Percentiles rank a stretch among this genome's conserved stretches.
Conservation (phyloP, 2,113 vertebrate species). For the Pachycephala philippinensis region DNA sequence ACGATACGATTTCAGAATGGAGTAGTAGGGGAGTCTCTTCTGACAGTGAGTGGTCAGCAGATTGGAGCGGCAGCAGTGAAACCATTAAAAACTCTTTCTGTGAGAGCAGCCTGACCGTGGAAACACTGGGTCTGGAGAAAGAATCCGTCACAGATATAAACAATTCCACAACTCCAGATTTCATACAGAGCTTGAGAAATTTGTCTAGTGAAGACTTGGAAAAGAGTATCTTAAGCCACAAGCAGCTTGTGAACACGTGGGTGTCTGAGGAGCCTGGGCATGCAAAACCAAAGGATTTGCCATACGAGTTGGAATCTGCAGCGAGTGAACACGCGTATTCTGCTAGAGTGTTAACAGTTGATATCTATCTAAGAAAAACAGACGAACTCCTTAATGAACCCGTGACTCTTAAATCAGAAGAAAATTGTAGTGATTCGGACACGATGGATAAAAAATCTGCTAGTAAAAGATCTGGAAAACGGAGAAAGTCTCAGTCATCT, state of each 20-base stretch:
- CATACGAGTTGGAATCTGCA: background rate
- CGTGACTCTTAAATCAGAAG: background rate
- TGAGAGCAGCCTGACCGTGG: constrained; percentile 57
- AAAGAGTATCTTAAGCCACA: constrained; percentile 61
- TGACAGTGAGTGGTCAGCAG: constrained; percentile 56
- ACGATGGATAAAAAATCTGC: constrained; percentile 74
- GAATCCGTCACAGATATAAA: constrained; percentile 50
- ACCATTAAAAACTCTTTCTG: constrained; percentile 57
- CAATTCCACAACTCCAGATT: constrained; percentile 64
- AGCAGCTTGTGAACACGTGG: constrained; percentile 55
- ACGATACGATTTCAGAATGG: constrained; percentile 54
- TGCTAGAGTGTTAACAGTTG: constrained; percentile 71
- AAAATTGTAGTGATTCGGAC: constrained; percentile 49
- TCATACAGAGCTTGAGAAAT: constrained; percentile 58
- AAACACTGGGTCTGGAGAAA: constrained; percentile 31
- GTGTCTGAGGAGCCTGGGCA: constrained; percentile 18
- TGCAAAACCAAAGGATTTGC: constrained; percentile 8
- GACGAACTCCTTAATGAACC: constrained; percentile 54
- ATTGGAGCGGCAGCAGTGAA: constrained; percentile 28
- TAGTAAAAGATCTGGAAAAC: constrained; percentile 65
- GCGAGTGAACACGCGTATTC: background rate
- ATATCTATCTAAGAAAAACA: constrained; percentile 78
- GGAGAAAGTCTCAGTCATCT: constrained; percentile 70
- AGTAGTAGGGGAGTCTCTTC: constrained; percentile 28
- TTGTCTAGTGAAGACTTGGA: constrained; percentile 57